Percentiles rank a stretch among this genome's conserved stretches.
These are phyloP conservation scores for Ptilodon capucinus DNA, from an alignment of 2,888 invertebrate species.

Conservation along the genomic window DNA sequence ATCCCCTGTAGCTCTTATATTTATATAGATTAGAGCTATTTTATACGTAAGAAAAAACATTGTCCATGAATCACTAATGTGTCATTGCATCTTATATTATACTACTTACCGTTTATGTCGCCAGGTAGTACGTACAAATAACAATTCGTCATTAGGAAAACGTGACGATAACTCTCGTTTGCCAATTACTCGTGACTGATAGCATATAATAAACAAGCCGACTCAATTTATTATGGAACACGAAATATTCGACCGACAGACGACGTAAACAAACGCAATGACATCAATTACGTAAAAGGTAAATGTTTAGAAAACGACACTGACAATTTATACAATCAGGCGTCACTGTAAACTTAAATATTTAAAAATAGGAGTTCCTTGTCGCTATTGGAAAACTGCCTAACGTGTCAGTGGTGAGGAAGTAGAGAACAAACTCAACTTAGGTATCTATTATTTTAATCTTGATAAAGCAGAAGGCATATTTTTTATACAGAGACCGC, in stretches of 20 bases:
- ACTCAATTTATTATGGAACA: slow-evolving; percentile 51
- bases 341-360: slow-evolving; percentile 23
- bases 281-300: slow-evolving; percentile 54
- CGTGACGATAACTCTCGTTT: slow-evolving; percentile 44
- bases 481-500: too few relatives aligned
- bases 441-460: too few relatives aligned
- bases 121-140: slow-evolving; percentile 9
- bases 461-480: too few relatives aligned
- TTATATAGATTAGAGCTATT: too few relatives aligned
- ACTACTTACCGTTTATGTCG: too few relatives aligned
- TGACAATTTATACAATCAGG: slow-evolving; percentile 31
- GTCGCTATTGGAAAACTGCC: neutral
- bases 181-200: slow-evolving; percentile 52
- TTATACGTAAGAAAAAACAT: too few relatives aligned
- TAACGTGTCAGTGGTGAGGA: too few relatives aligned
- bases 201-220: slow-evolving; percentile 48
- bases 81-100: too few relatives aligned
- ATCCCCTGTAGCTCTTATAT: too few relatives aligned
- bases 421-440: too few relatives aligned
- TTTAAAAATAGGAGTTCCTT: slow-evolving; percentile 12
- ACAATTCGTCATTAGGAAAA: slow-evolving; percentile 30
- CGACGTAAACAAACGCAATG: slow-evolving; percentile 55
- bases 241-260: slow-evolving; percentile 50
- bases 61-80: too few relatives aligned
- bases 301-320: slow-evolving; percentile 45